Percentiles rank a stretch among this genome's conserved stretches.
phyloP scores from a whole-genome alignment of 1,140 invertebrate species.

The Drosophila mauritiana region DNA sequence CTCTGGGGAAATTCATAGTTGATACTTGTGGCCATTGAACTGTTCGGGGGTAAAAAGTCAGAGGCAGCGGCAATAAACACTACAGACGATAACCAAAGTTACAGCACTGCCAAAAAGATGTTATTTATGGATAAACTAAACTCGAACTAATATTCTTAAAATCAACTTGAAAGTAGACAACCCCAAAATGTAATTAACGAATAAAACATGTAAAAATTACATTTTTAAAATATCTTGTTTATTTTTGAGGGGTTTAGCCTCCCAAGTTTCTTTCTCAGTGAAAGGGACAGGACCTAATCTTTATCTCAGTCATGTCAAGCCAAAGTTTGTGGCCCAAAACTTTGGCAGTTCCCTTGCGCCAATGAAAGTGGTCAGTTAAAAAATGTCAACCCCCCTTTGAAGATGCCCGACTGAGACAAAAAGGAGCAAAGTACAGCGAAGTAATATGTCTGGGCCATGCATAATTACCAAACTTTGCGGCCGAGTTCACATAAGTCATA shows the following conservation, averaged over 20 bases:
- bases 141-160: not conserved
- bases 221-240: not conserved
- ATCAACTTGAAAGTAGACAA: not conserved
- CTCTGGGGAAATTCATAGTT: conserved; percentile 62
- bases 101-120: conserved; percentile 2
- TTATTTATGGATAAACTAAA: not conserved
- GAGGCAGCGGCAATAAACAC: conserved; percentile 59
- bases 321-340: conserved; percentile 61
- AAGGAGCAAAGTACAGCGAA: conserved; percentile 30
- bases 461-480: conserved; percentile 52
- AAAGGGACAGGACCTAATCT: conserved; percentile 51
- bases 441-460: conserved; percentile 43
- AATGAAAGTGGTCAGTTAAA: conserved; percentile 74
- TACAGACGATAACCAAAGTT: conserved; percentile 43
- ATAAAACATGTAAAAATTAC: not conserved
- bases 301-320: conserved; percentile 54
- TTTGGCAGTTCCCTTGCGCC: conserved; percentile 49
- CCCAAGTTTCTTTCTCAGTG: conserved; percentile 3
- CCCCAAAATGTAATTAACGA: too few relatives aligned
- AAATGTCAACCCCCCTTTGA: conserved; percentile 57
- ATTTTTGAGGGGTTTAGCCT: not conserved
- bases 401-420: conserved; percentile 34
- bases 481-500: conserved; percentile 65
- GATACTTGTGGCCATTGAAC: conserved; percentile 73
- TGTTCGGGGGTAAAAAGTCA: conserved; percentile 38